These are phyloP conservation scores for Toxotes chatareus DNA, from an alignment of 2,113 vertebrate species.

Conservation along the genomic window DNA sequence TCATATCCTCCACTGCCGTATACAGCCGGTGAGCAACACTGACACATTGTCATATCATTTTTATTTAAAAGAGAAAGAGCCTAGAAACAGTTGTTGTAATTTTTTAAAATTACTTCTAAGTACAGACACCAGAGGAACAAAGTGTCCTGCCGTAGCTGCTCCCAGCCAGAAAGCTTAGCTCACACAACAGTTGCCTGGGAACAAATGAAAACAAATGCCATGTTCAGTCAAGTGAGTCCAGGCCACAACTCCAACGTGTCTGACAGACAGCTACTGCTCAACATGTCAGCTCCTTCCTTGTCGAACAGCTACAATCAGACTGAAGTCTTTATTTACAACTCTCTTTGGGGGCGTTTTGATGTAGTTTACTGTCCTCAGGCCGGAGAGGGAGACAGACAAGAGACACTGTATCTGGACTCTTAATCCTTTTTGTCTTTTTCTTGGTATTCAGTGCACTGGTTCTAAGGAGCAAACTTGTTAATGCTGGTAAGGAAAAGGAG, in stretches of 20 bases:
- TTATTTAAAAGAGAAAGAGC: constrained; percentile 3
- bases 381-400: not conserved
- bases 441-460: not conserved
- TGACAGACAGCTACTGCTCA: not conserved
- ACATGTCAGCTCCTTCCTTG: not conserved
- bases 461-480: not conserved
- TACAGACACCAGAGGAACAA: not conserved
- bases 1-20: not conserved
- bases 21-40: not conserved
- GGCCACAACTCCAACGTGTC: not conserved
- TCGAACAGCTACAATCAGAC: not conserved
- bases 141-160: not conserved
- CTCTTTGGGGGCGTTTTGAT: constrained; percentile 13
- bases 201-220: constrained; percentile 80
- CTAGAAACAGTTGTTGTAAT: not conserved
- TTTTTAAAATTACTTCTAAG: constrained; percentile 16
- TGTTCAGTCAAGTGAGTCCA: constrained; percentile 3
- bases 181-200: constrained; percentile 85
- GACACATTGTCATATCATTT: not conserved
- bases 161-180: constrained; percentile 14
- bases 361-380: not conserved
- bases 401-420: not conserved
- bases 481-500: constrained; percentile 35
- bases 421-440: not conserved
- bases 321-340: constrained; percentile 32